phyloP scores from a whole-genome alignment of 2,113 vertebrate genomes.

The Talpa occidentalis region DNA sequence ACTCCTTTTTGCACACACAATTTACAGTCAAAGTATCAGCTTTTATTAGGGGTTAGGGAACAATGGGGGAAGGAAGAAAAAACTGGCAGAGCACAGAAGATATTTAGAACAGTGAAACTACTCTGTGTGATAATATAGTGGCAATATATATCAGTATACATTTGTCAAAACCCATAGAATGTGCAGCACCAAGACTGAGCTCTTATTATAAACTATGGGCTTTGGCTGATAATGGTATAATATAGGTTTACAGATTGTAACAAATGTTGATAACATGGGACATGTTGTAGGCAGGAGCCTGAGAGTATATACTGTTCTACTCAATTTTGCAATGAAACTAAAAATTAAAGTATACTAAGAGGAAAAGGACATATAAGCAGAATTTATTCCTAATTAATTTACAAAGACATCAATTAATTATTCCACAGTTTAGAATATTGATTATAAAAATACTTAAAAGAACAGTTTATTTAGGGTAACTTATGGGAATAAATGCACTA shows the following conservation, averaged over 20 bases:
- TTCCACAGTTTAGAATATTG: conserved; percentile 20
- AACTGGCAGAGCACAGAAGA: not conserved
- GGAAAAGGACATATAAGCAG: not conserved
- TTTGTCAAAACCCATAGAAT: not conserved
- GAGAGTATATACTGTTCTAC: not conserved
- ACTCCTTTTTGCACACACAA: not conserved
- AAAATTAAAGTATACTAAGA: conserved; percentile 27
- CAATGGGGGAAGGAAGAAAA: not conserved
- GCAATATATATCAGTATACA: not conserved
- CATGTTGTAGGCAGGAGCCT: not conserved
- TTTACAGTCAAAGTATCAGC: not conserved
- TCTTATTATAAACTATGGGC: not conserved
- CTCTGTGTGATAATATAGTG: not conserved
- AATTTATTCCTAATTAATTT: conserved; percentile 6
- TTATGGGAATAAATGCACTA: not conserved
- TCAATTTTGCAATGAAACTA: not conserved
- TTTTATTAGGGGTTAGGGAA: not conserved
- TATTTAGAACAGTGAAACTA: not conserved
- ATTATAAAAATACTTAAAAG: not conserved
- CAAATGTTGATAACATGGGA: too few species aligned
- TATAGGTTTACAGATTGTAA: not conserved
- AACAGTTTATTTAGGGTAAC: not conserved
- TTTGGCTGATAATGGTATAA: not conserved
- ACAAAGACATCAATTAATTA: not conserved
- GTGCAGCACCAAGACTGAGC: not conserved